Percentiles rank a stretch among this genome's conserved stretches.
These are phyloP conservation scores for Salvator merianae DNA, from an alignment of 2,113 vertebrate genomes.

Conservation along the genomic window DNA sequence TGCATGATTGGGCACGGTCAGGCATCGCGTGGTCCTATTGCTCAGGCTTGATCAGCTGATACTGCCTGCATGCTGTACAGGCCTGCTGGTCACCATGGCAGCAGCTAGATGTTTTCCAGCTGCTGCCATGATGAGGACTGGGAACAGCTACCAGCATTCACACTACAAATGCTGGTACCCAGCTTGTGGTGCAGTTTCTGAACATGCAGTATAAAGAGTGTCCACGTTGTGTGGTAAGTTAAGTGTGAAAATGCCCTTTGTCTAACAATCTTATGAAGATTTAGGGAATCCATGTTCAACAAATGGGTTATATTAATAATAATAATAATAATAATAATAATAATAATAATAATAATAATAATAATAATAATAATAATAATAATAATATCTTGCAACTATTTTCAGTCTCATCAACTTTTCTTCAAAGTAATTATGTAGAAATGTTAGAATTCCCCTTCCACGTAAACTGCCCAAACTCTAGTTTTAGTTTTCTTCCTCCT, in stretches of 20 bases:
- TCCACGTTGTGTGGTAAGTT: too few species aligned
- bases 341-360: constrained; percentile 8
- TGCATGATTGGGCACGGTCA: too few species aligned
- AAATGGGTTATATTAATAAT: constrained; percentile 54
- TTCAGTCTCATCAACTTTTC: neutral
- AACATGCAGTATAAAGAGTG: too few species aligned
- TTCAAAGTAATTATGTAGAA: constrained; percentile 56
- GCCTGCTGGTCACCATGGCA: too few species aligned
- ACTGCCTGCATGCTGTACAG: too few species aligned
- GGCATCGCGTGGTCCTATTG: too few species aligned
- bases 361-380: constrained; percentile 46
- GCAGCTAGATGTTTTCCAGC: too few species aligned
- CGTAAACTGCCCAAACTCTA: constrained; percentile 31
- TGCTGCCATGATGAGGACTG: too few species aligned
- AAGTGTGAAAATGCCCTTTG: constrained; percentile 28
- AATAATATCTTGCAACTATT: neutral
- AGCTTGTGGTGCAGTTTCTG: too few species aligned
- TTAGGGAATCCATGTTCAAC: constrained; percentile 41
- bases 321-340: constrained; percentile 20
- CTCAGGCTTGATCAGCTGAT: too few species aligned
- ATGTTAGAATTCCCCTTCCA: constrained; percentile 22
- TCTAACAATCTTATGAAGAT: constrained; percentile 30
- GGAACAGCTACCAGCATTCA: too few species aligned
- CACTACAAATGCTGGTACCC: too few species aligned
- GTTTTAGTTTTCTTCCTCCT: constrained; percentile 28